Percentiles rank a stretch among this genome's conserved stretches.
These are phyloP conservation scores for Ylistrum balloti DNA, from an alignment of 1,140 invertebrate genomes.

Conservation along the genomic window DNA sequence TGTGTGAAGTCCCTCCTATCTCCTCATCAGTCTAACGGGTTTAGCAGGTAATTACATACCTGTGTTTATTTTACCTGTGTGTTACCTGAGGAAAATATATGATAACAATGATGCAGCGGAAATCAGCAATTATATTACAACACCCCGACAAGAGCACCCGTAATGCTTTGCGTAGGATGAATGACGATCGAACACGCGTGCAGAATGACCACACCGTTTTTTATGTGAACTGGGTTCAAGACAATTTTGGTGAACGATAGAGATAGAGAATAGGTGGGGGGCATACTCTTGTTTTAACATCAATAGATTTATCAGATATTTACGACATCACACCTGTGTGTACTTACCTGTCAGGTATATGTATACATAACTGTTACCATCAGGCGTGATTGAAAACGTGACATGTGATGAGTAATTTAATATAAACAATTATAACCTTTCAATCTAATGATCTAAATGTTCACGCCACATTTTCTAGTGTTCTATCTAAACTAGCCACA, in stretches of 20 bases:
- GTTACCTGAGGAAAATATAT: not conserved
- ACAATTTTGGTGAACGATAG: not conserved
- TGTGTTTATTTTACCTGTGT: conserved; percentile 11
- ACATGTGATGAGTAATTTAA: too few relatives aligned
- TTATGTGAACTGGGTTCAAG: not conserved
- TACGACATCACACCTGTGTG: not conserved
- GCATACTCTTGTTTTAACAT: not conserved
- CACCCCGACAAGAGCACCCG: not conserved
- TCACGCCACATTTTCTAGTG: too few relatives aligned
- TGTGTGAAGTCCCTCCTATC: not conserved
- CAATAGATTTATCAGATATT: not conserved
- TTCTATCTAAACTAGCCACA: too few relatives aligned
- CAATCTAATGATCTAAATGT: too few relatives aligned
- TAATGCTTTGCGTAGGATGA: not conserved
- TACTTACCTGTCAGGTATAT: not conserved
- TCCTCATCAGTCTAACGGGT: conserved; percentile 25
- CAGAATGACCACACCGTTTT: not conserved
- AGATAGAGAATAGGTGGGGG: not conserved
- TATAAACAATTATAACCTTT: too few relatives aligned
- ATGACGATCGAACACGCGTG: not conserved
- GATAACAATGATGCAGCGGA: not conserved
- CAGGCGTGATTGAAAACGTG: not conserved
- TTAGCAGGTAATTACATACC: conserved; percentile 39
- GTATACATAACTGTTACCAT: not conserved
- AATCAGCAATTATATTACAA: not conserved